These are phyloP conservation scores for Pachyramphus minor DNA, from an alignment of 2,113 vertebrate species.

Conservation along the genomic window DNA sequence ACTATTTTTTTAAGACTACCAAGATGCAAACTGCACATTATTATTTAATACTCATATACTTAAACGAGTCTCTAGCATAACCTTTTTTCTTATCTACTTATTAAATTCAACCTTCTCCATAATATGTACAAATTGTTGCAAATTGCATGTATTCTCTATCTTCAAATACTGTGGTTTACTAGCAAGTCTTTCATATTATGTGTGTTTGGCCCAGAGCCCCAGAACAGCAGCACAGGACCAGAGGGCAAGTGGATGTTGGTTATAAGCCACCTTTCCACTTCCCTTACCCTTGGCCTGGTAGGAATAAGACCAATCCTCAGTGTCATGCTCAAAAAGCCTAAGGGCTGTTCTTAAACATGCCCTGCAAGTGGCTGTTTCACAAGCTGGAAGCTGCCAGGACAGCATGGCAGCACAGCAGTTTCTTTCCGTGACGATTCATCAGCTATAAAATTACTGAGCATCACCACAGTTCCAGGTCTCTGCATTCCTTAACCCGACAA, in stretches of 20 bases:
- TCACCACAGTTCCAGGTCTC: neutral
- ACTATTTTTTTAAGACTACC: neutral
- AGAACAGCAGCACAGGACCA: neutral
- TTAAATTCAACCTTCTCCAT: neutral
- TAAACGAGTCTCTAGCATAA: neutral
- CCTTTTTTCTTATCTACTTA: neutral
- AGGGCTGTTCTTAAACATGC: neutral
- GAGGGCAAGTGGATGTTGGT: constrained; percentile 43
- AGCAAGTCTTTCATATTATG: neutral
- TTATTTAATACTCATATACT: neutral
- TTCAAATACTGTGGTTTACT: neutral
- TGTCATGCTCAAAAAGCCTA: neutral
- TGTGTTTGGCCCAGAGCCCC: constrained; percentile 5
- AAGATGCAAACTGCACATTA: neutral
- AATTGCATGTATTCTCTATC: neutral
- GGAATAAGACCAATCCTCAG: neutral
- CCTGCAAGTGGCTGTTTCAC: neutral
- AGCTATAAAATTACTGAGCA: neutral
- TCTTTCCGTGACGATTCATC: neutral
- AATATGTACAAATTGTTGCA: neutral
- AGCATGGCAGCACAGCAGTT: neutral
- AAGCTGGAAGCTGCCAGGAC: neutral
- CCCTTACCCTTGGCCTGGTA: neutral
- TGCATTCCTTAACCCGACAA: neutral
- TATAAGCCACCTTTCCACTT: constrained; percentile 6